These are phyloP conservation scores for Crocodylus rhombifer DNA, from an alignment of 2,797 vertebrate genomes.

Conservation along the genomic window DNA sequence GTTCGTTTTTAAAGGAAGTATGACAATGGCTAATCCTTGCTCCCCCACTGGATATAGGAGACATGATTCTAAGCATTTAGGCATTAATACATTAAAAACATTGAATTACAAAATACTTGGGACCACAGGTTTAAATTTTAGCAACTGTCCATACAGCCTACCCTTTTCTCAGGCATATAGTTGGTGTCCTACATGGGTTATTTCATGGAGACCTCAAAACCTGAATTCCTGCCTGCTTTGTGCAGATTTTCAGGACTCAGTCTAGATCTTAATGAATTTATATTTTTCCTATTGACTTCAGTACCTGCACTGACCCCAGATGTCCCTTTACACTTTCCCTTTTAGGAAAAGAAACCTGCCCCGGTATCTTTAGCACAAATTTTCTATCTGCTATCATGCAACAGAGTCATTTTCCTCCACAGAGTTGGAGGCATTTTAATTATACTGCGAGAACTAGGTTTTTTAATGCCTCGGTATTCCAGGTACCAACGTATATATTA, in stretches of 20 bases:
- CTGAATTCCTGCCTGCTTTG: not conserved
- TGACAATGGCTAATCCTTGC: not conserved
- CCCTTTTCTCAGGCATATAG: not conserved
- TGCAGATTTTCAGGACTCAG: not conserved
- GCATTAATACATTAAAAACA: not conserved
- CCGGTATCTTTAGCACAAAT: not conserved
- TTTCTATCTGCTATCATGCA: not conserved
- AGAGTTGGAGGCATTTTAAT: not conserved
- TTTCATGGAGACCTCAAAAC: not conserved
- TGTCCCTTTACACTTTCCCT: not conserved
- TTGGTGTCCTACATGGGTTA: not conserved
- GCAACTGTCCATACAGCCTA: not conserved
- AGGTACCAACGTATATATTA: not conserved
- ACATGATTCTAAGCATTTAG: not conserved
- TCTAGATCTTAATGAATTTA: not conserved
- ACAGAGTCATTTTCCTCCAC: not conserved
- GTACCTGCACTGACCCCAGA: not conserved
- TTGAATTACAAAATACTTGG: not conserved
- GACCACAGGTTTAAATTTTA: not conserved
- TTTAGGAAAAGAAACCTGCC: not conserved
- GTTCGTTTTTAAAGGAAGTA: not conserved
- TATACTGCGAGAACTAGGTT: not conserved
- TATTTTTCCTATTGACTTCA: not conserved
- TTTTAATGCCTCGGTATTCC: slow-evolving; percentile 11
- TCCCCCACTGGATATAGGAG: not conserved